phyloP scores from a whole-genome alignment of 2,113 vertebrate species.

The Morone saxatilis region DNA sequence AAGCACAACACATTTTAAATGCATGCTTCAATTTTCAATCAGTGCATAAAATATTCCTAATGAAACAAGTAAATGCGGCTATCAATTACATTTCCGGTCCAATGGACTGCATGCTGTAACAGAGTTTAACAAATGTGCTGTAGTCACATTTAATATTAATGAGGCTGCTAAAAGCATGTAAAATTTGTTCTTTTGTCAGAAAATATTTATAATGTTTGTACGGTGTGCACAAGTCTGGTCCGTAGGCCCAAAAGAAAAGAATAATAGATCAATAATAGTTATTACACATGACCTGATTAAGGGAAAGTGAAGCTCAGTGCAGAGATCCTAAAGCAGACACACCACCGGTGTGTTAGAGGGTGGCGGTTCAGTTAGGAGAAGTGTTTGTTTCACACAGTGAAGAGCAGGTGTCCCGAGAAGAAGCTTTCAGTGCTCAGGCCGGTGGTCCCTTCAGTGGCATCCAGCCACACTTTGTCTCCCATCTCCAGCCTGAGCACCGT shows the following conservation, averaged over 20 bases:
- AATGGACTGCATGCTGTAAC: slow-evolving; percentile 47
- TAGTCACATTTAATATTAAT: not conserved
- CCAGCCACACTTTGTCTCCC: slow-evolving; percentile 55
- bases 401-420: slow-evolving; percentile 55
- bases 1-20: slow-evolving; percentile 27
- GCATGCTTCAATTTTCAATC: slow-evolving; percentile 4
- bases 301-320: slow-evolving; percentile 5
- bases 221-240: not conserved
- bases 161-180: not conserved
- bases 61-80: slow-evolving; percentile 16
- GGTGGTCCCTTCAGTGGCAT: not conserved
- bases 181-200: not conserved
- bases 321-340: slow-evolving; percentile 13
- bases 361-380: not conserved
- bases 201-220: not conserved
- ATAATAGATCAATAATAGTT: not conserved
- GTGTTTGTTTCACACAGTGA: slow-evolving; percentile 19
- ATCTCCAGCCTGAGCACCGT: slow-evolving; percentile 3
- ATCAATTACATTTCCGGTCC: not conserved
- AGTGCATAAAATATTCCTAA: slow-evolving; percentile 23
- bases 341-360: not conserved
- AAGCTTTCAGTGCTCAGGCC: slow-evolving; percentile 41
- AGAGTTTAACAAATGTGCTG: not conserved
- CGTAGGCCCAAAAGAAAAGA: not conserved
- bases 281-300: not conserved